A percentile compares a stretch with the other conserved stretches of the same genome.
These are phyloP conservation scores for Eonycteris spelaea DNA, from an alignment of 2,113 vertebrate genomes.

Conservation along the genomic window DNA sequence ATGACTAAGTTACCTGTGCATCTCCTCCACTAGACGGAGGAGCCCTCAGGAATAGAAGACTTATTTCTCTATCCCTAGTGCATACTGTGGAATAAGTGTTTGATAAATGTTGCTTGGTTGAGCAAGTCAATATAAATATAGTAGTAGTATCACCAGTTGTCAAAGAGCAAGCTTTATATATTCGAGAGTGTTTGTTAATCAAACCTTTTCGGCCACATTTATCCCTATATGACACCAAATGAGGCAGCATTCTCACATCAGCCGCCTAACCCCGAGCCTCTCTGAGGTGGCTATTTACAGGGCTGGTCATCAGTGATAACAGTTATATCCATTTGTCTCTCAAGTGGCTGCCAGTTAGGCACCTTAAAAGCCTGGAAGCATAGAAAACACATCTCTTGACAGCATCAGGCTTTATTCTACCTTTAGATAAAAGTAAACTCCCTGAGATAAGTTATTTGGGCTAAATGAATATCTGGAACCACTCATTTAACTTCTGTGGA, in stretches of 20 bases:
- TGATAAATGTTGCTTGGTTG: background rate
- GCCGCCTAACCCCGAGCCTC: background rate
- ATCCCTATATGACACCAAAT: background rate
- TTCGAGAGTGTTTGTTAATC: background rate
- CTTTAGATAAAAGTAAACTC: constrained; percentile 40
- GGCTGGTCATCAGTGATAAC: background rate
- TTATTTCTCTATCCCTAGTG: background rate
- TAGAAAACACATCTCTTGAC: constrained; percentile 32
- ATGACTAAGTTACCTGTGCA: background rate
- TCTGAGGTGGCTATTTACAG: background rate
- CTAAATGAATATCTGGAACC: constrained; percentile 20
- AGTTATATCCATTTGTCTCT: constrained; percentile 3
- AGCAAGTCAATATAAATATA: background rate
- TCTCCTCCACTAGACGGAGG: background rate
- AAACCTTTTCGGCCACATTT: background rate
- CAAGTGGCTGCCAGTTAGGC: background rate
- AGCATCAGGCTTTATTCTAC: constrained; percentile 35
- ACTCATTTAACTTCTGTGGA: constrained; percentile 31
- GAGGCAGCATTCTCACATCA: background rate
- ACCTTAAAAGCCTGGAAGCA: constrained; percentile 20
- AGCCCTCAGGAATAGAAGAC: background rate
- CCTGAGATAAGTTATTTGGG: constrained; percentile 1
- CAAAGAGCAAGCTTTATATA: background rate
- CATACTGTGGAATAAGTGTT: background rate
- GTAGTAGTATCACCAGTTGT: background rate